A percentile compares a stretch with the other conserved stretches of the same genome.
phyloP scores from a whole-genome alignment of 2,113 vertebrate genomes.

The Callipepla californica region DNA sequence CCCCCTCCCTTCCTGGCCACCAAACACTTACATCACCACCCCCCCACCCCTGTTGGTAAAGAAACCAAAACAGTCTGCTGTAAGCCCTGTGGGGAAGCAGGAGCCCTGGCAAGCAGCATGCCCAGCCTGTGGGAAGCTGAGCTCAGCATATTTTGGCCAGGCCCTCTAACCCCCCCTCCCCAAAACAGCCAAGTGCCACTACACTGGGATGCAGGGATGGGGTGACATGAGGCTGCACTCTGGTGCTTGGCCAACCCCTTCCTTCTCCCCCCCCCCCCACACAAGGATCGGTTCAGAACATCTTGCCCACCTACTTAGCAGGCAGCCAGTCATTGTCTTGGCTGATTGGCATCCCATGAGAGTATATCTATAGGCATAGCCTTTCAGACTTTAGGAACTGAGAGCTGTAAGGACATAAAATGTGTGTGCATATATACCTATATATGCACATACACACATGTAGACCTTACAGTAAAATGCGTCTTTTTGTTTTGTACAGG shows the following conservation, averaged over 20 bases:
- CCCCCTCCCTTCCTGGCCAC: conserved; percentile 10
- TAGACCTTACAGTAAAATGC: conserved; percentile 63
- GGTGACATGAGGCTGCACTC: not conserved
- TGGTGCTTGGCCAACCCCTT: not conserved
- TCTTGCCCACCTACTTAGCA: conserved; percentile 43
- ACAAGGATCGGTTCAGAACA: not conserved
- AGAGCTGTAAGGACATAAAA: conserved; percentile 65
- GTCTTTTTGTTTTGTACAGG: conserved; percentile 82
- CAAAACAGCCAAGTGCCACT: not conserved
- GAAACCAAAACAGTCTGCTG: conserved; percentile 44
- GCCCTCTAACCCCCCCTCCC: not conserved
- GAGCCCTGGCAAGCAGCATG: fast-evolving
- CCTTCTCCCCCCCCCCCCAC: not conserved
- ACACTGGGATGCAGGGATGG: not conserved
- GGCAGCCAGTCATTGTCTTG: conserved; percentile 58
- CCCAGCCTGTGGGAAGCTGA: not conserved
- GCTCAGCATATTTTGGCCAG: conserved; percentile 4
- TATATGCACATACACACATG: conserved; percentile 14
- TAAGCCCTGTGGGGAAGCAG: conserved; percentile 2
- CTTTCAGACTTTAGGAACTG: conserved; percentile 60
- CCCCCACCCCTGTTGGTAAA: conserved; percentile 23
- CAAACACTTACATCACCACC: not conserved
- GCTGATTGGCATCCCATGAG: conserved; percentile 23
- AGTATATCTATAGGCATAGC: conserved; percentile 28
- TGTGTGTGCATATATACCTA: conserved; percentile 67